Evolutionary conservation across 2,797 vertebrate species (phyloP).

Genomic region (Liparis tanakae): DNA sequence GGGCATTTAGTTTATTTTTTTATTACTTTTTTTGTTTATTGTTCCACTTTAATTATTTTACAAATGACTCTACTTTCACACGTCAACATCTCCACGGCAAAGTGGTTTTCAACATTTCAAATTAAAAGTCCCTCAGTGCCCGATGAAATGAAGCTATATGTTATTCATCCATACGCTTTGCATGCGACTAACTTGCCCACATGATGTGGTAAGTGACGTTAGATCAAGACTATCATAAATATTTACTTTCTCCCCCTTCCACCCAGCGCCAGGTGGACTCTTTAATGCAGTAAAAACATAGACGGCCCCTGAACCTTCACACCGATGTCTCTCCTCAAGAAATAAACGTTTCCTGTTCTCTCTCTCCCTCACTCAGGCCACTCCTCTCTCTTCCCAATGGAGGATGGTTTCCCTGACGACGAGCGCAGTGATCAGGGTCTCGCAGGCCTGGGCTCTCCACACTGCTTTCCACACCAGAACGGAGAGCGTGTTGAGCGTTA

Average conservation of each 20-base stretch:
- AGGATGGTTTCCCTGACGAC: slow-evolving; percentile 97
- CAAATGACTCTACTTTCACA: not conserved
- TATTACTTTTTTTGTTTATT: not conserved
- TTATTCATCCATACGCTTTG: not conserved
- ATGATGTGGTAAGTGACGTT: not conserved
- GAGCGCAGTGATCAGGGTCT: slow-evolving; percentile 95
- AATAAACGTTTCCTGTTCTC: slow-evolving; percentile 19
- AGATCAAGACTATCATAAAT: not conserved
- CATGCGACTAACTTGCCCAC: not conserved
- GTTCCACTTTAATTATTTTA: slow-evolving; percentile 1
- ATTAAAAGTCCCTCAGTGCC: not conserved
- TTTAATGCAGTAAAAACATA: slow-evolving; percentile 1
- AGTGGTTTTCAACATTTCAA: not conserved
- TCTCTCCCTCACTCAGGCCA: slow-evolving; percentile 84
- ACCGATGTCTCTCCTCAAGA: slow-evolving; percentile 1
- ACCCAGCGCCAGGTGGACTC: not conserved
- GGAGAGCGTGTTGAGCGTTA: slow-evolving; percentile 98
- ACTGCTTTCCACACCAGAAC: slow-evolving; percentile 99
- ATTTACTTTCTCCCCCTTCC: not conserved
- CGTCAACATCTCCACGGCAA: not conserved
- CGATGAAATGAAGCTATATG: not conserved
- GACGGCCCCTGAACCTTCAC: not conserved
- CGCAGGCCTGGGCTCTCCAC: slow-evolving; percentile 93
- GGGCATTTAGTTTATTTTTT: slow-evolving; percentile 8
- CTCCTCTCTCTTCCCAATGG: slow-evolving; percentile 98